Base-by-base conservation (phyloP, 2,888 invertebrate genomes). In the Sarcophaga carnaria region DNA sequence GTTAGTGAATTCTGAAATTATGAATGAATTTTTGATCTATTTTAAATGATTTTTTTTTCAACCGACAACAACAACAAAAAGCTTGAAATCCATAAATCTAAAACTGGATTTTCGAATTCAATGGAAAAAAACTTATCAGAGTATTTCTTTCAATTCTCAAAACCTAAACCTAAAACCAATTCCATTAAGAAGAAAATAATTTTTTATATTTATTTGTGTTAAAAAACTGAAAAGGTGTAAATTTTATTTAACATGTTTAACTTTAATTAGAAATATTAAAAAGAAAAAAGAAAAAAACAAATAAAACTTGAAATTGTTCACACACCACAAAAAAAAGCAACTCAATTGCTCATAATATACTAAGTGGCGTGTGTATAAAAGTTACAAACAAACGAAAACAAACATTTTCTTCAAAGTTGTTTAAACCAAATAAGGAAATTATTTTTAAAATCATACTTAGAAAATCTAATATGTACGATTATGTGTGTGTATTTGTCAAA, bases 361-460 rank as follows among this genome's bases (percentile, higher is more conserved):
- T 14, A 37, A 37, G 37, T 37, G 6, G 6, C 27, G 27, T 27
- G 27, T 27, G 12, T 49, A 22, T 22, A 49, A 49, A 14, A 49
- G 49, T 49, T 49, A 12, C 3, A 49, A 10, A 49, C 10, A 49
- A 49, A 27, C 6, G 20, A 20, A 37, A 6, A 37, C 8, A 8
- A 37, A 37, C 8, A 37, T 37, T 37, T 37, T 37, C 12, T 22
- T 70, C 6, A 77, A 70, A 80, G 80, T 77, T 71, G 84, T 77
- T 85, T 84, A 66, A 25, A 67, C 84, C 71, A 85, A 85, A 85
- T 71, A 85, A 85, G 84, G 84, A 85, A 85, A 85, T 80, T 77
- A 71, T 85, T 76, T 54, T 37, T 75, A 62, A 66, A 84, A 70
- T 64, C 70, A 60, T 49, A 66, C 59, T 54, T 70, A 20, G 27